Evolutionary conservation across 2,888 invertebrate species (phyloP).

Genomic region (Alviniconcha strummeri): DNA sequence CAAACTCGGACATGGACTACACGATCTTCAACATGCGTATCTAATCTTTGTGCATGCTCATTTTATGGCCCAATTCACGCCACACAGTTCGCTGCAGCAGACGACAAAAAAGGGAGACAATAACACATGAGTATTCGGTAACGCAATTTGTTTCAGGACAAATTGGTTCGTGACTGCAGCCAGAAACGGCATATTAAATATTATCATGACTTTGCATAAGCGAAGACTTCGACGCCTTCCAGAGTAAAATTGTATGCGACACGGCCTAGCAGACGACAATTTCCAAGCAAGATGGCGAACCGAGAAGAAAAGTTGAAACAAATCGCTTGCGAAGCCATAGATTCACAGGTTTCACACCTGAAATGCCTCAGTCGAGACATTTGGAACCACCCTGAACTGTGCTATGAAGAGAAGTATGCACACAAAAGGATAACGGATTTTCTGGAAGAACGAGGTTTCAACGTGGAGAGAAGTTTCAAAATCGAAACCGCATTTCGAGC

Average conservation of each 20-base stretch:
- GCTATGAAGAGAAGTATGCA: conserved; percentile 63
- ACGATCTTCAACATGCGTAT: too few relatives aligned
- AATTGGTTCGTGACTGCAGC: too few relatives aligned
- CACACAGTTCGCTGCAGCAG: too few relatives aligned
- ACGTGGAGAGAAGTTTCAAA: conserved; percentile 59
- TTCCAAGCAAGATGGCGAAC: background rate
- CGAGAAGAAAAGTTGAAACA: conserved; percentile 29
- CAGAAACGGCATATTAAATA: too few relatives aligned
- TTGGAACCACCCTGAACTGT: conserved; percentile 68
- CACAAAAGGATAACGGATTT: conserved; percentile 61
- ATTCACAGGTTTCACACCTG: conserved; percentile 45
- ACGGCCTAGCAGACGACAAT: conserved; percentile 7
- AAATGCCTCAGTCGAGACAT: conserved; percentile 61
- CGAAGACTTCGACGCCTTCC: too few relatives aligned
- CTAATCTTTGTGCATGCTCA: too few relatives aligned
- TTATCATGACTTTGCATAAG: too few relatives aligned
- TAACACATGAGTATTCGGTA: too few relatives aligned
- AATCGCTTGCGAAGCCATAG: conserved; percentile 46
- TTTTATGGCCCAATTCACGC: too few relatives aligned
- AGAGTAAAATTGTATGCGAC: background rate
- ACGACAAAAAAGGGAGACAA: too few relatives aligned
- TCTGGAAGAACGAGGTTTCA: conserved; percentile 53
- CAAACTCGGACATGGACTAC: too few relatives aligned
- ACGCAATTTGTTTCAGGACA: too few relatives aligned
- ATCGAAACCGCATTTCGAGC: conserved; percentile 54